Conservation (phyloP, 2,113 vertebrate genomes). For the Sinocyclocheilus rhinocerous region DNA sequence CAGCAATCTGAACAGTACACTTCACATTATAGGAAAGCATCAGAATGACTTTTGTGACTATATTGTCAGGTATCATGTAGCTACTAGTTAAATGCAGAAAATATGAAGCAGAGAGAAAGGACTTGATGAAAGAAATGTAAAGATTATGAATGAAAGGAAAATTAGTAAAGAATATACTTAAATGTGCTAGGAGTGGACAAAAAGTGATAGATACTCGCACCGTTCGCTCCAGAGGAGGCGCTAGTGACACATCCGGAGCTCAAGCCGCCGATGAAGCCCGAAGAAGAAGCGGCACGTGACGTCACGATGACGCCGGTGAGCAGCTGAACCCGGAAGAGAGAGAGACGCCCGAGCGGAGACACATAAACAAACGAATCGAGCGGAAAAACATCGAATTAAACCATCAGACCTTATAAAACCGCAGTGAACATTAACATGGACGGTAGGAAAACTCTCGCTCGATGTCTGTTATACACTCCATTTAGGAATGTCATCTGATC, state of each 20-base stretch:
- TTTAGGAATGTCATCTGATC: background rate
- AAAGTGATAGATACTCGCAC: background rate
- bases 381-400: background rate
- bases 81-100: no score
- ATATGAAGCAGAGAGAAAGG: background rate
- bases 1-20: no score
- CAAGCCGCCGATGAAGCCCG: background rate
- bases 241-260: background rate
- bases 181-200: background rate
- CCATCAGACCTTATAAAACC: no score
- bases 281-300: background rate
- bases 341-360: background rate
- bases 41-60: no score
- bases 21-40: no score
- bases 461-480: background rate
- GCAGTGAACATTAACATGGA: background rate
- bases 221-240: background rate
- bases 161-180: background rate
- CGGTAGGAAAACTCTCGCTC: background rate
- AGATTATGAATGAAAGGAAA: background rate
- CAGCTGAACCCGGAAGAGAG: background rate
- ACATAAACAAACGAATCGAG: conserved; percentile 1
- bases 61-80: no score
- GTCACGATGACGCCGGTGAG: background rate
- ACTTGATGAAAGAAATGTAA: background rate